Percentiles rank a stretch among this genome's conserved stretches.
Evolutionary conservation across 1,140 invertebrate genomes (phyloP).

Genomic region (Procambarus clarkii): DNA sequence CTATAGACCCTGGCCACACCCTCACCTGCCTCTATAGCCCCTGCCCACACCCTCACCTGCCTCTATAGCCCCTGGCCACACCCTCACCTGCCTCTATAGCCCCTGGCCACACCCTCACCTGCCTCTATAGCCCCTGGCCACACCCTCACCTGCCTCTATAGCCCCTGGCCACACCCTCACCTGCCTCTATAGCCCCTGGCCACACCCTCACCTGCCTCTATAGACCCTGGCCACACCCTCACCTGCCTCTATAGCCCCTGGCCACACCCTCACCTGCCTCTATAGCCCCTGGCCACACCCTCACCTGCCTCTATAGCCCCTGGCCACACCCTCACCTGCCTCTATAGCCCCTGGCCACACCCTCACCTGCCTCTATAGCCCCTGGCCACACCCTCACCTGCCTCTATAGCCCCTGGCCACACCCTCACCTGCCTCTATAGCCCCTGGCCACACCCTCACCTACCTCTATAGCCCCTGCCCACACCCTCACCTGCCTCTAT

Average conservation of each 20-base stretch:
- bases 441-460: too few relatives aligned
- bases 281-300: not conserved
- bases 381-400: not conserved
- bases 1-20: not conserved
- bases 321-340: not conserved
- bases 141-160: not conserved
- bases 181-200: not conserved
- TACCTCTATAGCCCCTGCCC: not conserved
- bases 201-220: not conserved
- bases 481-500: not conserved
- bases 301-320: not conserved
- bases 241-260: not conserved
- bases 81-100: not conserved
- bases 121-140: not conserved
- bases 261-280: not conserved
- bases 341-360: not conserved
- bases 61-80: not conserved
- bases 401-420: not conserved
- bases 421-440: not conserved
- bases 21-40: not conserved
- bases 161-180: too few relatives aligned
- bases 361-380: not conserved
- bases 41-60: not conserved
- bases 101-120: not conserved
- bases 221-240: not conserved